Base-by-base conservation (phyloP, 1,140 invertebrate species). In the Melitaea cinxia region DNA sequence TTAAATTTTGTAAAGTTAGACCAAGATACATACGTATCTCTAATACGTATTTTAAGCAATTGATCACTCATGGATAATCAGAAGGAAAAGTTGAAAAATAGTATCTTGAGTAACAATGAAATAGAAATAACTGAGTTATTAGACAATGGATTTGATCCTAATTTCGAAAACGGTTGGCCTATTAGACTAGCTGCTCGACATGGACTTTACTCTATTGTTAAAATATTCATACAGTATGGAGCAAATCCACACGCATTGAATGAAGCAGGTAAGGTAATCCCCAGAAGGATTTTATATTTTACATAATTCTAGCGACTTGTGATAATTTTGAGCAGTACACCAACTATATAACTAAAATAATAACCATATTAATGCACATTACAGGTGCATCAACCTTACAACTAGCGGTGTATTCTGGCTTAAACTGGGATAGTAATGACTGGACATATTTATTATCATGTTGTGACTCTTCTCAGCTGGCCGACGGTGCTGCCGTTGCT, bases 341-440 rank as follows among this genome's bases (percentile, higher is more conserved):
- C n/a, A n/a, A n/a, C n/a, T n/a, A n/a, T n/a, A 1, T 14, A 0
- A 39, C 10, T 39, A 14, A 15, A 39, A 39, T 39, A n/a, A 5
- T 15, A 0, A 1, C n/a, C 0, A n/a, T 15, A 5, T 39, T 39
- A 15, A 1, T 45, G 24, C 19, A 28, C 10, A 7, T 42, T 42
- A 17, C 50, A 91, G 88, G 86, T 45, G 86, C 88, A 14, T 91
- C 88, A 12, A 88, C 86, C 6, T 78, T 91, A 59, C 88, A 91
- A 72, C 64, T 91, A 53, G 88, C 88, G n/a, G 86, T 91, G 5
- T 91, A 77, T 70, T 85, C 88, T 19, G 78, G 71, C 15, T 56
- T 78, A 55, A 70, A 88, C 56, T 91, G 88, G 88, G 68, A 82
- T 24, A 75, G 57, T 4, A 75, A 86, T 45, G 69, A 79, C 21